Base-by-base conservation (phyloP, 2,113 vertebrate genomes). In the Balaenoptera acutorostrata region DNA sequence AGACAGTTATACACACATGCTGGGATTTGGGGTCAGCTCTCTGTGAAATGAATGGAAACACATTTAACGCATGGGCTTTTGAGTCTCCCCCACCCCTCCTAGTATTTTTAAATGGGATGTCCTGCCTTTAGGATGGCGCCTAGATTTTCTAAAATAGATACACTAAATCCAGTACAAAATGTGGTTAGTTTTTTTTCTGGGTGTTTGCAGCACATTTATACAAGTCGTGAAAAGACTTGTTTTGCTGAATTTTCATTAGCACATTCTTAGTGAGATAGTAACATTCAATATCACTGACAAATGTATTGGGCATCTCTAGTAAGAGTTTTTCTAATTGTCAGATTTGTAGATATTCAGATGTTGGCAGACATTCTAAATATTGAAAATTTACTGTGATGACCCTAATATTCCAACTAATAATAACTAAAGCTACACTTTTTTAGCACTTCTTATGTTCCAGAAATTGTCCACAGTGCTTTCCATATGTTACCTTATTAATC, bases 231-330 rank as follows among this genome's bases (percentile, higher is more conserved):
- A 97, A 87, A 85, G 72, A 90, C 66, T 96, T 97, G 93, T 97
- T 98, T 97, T 97, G 89, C 41, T 89, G 88, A 97, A 97, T 98
- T 97, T 97, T 97, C 68, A 77, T 96, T 93, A 97, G 95, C 96
- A 97, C 96, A 88, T 97, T 97, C 78, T 96, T 95, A 95, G 97
- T 90, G 97, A 95, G 83, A 97, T 63, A 89, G 93, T 93, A 98
- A 95, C 95, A 96, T 95, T 96, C 64, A 96, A 5, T 85, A 90
- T 92, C 63, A 46, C 68, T 81, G 86, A 93, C 59, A 96, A 97
- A 95, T 92, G 88, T 68, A 89, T 46, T 86, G 77, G 36, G 9
- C 57, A 88, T 80, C 75, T 93, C 61, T 90, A 72, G 64, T 72
- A 84, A 63, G 29, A 87, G 12, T 87, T 90, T 92, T 94, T 85